Percentiles rank a stretch among this genome's conserved stretches.
These are phyloP conservation scores for Styela clava DNA, from an alignment of 23 tunicate genomes.

Conservation along the genomic window DNA sequence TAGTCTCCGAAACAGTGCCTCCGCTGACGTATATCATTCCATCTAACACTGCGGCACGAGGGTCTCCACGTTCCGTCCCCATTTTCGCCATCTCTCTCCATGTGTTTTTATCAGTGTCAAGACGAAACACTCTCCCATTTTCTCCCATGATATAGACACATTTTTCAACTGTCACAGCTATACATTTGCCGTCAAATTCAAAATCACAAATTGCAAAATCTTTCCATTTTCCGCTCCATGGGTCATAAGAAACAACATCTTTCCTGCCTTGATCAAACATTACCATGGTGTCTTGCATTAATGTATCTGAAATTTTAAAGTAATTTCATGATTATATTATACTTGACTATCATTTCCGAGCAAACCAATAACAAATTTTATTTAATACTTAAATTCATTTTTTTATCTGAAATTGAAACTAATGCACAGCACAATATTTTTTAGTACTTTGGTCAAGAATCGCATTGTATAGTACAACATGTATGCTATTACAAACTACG, in stretches of 20 bases:
- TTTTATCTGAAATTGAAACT: too few species aligned
- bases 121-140: slow-evolving; percentile 4
- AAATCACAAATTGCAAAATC: not conserved
- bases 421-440: too few species aligned
- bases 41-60: slow-evolving; percentile 3
- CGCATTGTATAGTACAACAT: too few species aligned
- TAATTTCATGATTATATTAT: too few species aligned
- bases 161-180: not conserved
- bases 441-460: too few species aligned
- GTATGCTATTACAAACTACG: too few species aligned
- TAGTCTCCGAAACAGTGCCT: not conserved
- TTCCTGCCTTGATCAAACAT: not conserved
- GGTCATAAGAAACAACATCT: slow-evolving; percentile 2
- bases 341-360: too few species aligned
- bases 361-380: too few species aligned
- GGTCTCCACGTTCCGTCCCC: slow-evolving; percentile 23
- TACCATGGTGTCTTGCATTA: slow-evolving; percentile 17
- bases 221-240: slow-evolving; percentile 22
- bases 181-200: not conserved
- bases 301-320: not conserved
- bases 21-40: slow-evolving; percentile 23
- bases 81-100: slow-evolving; percentile 32
- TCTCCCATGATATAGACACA: slow-evolving; percentile 11
- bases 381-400: too few species aligned
- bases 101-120: not conserved